Percentiles rank a stretch among this genome's conserved stretches.
phyloP scores from a whole-genome alignment of 2,797 vertebrate species.

The Acanthurus leucopareius region DNA sequence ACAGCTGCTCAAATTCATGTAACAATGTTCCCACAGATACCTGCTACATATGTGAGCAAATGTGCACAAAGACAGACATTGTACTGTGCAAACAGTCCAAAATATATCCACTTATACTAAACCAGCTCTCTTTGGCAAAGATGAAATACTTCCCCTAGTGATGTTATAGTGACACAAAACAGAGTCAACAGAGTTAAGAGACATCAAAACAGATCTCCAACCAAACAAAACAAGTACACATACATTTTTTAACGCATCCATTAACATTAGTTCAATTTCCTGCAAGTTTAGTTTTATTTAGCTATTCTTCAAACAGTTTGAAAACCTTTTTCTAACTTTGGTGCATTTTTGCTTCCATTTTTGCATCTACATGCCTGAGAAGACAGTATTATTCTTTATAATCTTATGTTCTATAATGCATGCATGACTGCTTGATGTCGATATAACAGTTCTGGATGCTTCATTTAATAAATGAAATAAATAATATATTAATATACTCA shows the following conservation, averaged over 20 bases:
- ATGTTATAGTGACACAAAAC: not conserved
- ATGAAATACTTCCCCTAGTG: not conserved
- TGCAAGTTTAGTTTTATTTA: not conserved
- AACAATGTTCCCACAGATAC: constrained; percentile 52
- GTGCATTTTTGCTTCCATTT: not conserved
- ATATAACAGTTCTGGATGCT: not conserved
- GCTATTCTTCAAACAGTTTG: not conserved
- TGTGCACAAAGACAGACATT: not conserved
- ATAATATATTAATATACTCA: too few species aligned
- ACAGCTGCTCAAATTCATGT: constrained; percentile 64
- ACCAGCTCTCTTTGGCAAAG: constrained; percentile 31
- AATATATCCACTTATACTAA: not conserved
- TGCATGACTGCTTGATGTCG: not conserved
- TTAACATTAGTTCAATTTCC: not conserved
- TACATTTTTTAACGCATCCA: not conserved
- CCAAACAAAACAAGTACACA: not conserved
- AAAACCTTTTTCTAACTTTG: not conserved
- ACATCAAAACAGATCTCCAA: constrained; percentile 4
- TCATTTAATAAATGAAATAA: too few species aligned
- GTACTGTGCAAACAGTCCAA: constrained; percentile 7
- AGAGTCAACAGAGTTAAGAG: not conserved
- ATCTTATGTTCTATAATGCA: not conserved
- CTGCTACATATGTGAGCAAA: constrained; percentile 32
- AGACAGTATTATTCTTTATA: not conserved
- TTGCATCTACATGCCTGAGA: not conserved